Conservation (phyloP, 2,797 vertebrate genomes). For the Dicrostonyx torquatus region DNA sequence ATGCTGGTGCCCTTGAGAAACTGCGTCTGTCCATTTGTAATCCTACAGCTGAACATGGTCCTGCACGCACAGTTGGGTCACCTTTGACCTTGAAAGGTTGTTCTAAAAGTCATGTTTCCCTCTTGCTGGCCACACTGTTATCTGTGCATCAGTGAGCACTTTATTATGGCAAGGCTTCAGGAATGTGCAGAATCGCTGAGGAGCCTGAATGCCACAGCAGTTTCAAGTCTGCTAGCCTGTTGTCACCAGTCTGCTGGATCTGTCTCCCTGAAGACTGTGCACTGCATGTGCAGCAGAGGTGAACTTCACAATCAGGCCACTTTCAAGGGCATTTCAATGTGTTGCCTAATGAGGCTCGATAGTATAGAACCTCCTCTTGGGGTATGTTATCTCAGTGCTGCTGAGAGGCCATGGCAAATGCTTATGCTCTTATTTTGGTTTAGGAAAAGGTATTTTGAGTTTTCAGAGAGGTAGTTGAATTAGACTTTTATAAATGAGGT, state of each 20-base stretch:
- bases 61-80: conserved; percentile 62
- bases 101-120: conserved; percentile 72
- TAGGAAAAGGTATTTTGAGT: background rate
- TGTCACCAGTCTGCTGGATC: conserved; percentile 33
- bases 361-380: conserved; percentile 9
- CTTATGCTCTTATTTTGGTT: conserved; percentile 30
- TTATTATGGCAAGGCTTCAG: conserved; percentile 80
- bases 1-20: conserved; percentile 74
- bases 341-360: background rate
- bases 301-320: background rate
- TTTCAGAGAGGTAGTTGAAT: conserved; percentile 32
- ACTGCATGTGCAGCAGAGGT: background rate
- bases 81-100: conserved; percentile 78
- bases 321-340: conserved; percentile 34
- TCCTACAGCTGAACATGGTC: conserved; percentile 53
- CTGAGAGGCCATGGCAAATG: background rate
- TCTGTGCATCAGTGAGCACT: conserved; percentile 80
- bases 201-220: conserved; percentile 71
- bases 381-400: background rate
- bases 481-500: background rate
- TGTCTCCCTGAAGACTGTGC: background rate
- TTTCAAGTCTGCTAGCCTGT: conserved; percentile 73
- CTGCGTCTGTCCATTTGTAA: conserved; percentile 67
- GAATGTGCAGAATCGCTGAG: conserved; percentile 81
- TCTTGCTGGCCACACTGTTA: conserved; percentile 68